Conservation (phyloP, 2,888 invertebrate genomes). For the Eristalinus sepulchralis region DNA sequence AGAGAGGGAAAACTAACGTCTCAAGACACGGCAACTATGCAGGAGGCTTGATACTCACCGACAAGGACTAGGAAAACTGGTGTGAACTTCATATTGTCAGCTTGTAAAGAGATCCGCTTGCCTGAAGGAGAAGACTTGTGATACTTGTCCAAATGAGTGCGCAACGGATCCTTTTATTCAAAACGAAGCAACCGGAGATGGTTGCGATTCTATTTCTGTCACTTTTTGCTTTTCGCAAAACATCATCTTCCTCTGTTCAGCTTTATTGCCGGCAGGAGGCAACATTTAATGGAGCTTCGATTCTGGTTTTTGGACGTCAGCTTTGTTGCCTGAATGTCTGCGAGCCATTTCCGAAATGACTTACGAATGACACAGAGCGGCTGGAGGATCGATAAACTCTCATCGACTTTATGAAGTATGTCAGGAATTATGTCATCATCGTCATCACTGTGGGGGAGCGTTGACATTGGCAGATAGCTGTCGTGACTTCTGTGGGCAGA, state of each 20-base stretch:
- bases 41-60: constrained; percentile 10
- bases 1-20: background rate
- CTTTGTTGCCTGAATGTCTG: background rate
- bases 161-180: constrained; percentile 31
- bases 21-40: background rate
- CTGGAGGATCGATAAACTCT: background rate
- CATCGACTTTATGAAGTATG: background rate
- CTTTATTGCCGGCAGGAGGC: background rate
- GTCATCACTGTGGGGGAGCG: background rate
- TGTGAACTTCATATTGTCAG: constrained; percentile 27
- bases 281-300: background rate
- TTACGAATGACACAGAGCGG: background rate
- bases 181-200: background rate
- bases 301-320: background rate
- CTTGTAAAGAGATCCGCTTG: background rate
- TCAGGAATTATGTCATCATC: background rate
- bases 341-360: background rate
- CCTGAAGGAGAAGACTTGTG: background rate
- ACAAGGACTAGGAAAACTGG: constrained; percentile 13
- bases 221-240: background rate
- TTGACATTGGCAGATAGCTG: background rate
- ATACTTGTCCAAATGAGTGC: background rate
- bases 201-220: background rate
- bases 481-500: background rate
- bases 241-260: background rate